Evolutionary conservation across 2,797 vertebrate genomes (phyloP), one percentile per base, ranked within the genome.

Genomic region (Hafferia zeledoni): DNA sequence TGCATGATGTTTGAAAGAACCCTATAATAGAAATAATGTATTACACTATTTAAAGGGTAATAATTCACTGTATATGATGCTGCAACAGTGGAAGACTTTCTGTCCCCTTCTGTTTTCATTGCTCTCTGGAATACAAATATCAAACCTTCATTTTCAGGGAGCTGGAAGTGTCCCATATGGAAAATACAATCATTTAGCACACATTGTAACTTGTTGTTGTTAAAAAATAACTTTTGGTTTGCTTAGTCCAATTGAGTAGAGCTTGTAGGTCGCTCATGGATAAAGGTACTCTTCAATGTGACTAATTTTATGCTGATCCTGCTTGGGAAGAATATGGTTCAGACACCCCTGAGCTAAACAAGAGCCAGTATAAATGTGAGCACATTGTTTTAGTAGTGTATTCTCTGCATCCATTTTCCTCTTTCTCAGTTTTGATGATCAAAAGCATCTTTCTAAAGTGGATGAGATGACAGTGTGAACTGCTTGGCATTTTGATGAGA

Each of bases 1-100:
- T 82, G 33, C 11, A 7, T 82, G 68, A 71, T 70, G 31, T 93
- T 89, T 78, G 61, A 91, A 89, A 92, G 56, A 94, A 50, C 11
- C 18, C 24, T 87, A 77, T 84, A 82, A 68, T 19, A 77, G 53
- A 91, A 87, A 85, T 71, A 71, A 47, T 5, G 43, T 68, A 9
- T 56, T 57, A 50, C 39, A 53, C 24, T 60, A 13, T 85, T 74
- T 89, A 80, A 81, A 52, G 57, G 39, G 14, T 83, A 75, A 81
- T 83, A 47, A 71, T 55, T 87, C 89, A 69, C 53, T 80, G 4
- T 41, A 14, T 83, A 10, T 17, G 17, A 33, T 71, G 17, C 59
- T 44, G 53, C 53, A 24, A 17, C 46, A 78, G 30, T 39, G 46
- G 60, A 77, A 77, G 22, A 64, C 30, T 57, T 90, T 82, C 70